Evolutionary conservation across 2,888 invertebrate species (phyloP).

Genomic region (Nyleta sp.): DNA sequence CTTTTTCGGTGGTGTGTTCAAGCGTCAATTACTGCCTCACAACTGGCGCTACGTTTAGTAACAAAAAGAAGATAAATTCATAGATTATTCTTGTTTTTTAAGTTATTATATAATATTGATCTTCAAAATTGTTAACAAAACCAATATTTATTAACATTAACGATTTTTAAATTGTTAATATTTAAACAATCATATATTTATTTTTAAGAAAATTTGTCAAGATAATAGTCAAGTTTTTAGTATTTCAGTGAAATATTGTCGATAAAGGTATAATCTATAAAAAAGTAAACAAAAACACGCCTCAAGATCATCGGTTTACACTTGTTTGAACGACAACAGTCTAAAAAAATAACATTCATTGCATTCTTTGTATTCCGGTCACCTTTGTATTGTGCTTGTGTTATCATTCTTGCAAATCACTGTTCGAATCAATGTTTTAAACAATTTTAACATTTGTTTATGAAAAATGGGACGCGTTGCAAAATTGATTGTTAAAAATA

Average conservation of each 20-base stretch:
- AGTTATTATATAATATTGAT: too few species aligned
- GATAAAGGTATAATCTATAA: conserved; percentile 13
- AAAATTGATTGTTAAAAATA: conserved; percentile 25
- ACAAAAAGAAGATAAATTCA: too few species aligned
- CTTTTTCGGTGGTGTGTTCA: conserved; percentile 12
- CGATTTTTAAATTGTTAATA: background rate
- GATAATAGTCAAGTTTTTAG: conserved; percentile 14
- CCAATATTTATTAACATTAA: conserved; percentile 3
- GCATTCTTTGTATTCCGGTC: conserved; percentile 13
- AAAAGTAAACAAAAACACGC: conserved; percentile 30
- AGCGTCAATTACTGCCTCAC: conserved; percentile 18
- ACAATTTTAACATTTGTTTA: conserved; percentile 23
- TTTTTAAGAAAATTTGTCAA: conserved; percentile 4
- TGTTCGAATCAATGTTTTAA: conserved; percentile 20
- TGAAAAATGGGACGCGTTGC: conserved; percentile 25
- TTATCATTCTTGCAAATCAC: conserved; percentile 11
- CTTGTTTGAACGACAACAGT: conserved; percentile 24
- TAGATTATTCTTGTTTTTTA: too few species aligned
- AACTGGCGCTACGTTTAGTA: too few species aligned
- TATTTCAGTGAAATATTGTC: conserved; percentile 11
- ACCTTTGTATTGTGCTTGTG: conserved; percentile 13
- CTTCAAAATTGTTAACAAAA: too few species aligned
- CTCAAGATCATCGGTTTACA: conserved; percentile 25
- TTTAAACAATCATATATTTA: too few species aligned
- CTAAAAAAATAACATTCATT: conserved; percentile 15